Base-by-base conservation (phyloP, 2,113 vertebrate species). In the Xyrauchen texanus region DNA sequence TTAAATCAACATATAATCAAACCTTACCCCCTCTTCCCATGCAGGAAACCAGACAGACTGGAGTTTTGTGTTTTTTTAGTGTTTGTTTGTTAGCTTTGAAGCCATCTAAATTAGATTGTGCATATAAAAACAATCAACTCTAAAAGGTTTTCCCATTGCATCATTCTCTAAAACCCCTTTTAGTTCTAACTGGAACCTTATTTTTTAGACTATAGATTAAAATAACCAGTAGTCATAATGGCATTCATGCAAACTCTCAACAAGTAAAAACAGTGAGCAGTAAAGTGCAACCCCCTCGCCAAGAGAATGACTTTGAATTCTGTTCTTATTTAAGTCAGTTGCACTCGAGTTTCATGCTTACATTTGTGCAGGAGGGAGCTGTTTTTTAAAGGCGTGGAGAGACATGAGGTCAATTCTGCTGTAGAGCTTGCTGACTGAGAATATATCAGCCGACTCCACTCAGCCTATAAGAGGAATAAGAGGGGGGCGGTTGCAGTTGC, bases 381-480 rank as follows among this genome's bases (percentile, higher is more conserved):
- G 46, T 61, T 74, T 51, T 49, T 78, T 63, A 47, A 61, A 74
- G 58, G 46, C 16, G 58, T 34, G 12, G 21, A 34, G 21, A 34
- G 21, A 68, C 65, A 60, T 47, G 15, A 69, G 67, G 55, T 78
- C 16, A 60, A 72, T 70, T 68, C 67, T 45, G 68, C 78, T 79
- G 66, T 70, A 66, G 6, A 52, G 52, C 51, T 49, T 5, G 21
- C 44, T 69, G 81, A 74, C 64, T 78, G n/a, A 68, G 16, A 63
- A 47, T 49, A 72, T 66, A 71, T 55, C 78, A 65, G 68, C 69
- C 72, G 62, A 34, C 10, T 13, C 11, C 6, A 71, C 45, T 60
- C 52, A 70, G 57, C 57, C 76, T 75, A 15, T 68, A 68, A 71
- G 51, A 77, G 53, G 68, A 81, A 77, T 77, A 63, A 78, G 68